Evolutionary conservation across 2,888 invertebrate species (phyloP).

Genomic region (Nemotelus nigrinus): DNA sequence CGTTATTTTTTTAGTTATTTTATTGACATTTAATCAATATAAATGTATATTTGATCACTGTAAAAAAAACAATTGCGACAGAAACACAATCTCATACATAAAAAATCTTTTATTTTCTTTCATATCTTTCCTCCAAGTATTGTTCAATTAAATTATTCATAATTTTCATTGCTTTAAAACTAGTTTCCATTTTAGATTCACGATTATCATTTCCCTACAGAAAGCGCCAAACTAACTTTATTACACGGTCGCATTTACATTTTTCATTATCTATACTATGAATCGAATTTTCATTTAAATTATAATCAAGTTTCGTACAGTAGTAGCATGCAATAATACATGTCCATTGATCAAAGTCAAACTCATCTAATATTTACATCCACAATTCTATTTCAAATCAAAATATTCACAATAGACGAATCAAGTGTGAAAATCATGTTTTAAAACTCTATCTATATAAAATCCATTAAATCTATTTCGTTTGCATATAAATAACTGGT

Average conservation of each 20-base stretch:
- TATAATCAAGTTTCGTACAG: conserved; percentile 4
- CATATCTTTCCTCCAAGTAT: conserved; percentile 18
- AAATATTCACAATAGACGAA: neutral
- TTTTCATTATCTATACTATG: conserved; percentile 19
- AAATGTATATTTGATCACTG: no score
- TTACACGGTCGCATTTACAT: conserved; percentile 3
- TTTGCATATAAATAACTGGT: conserved; percentile 33
- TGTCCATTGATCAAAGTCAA: conserved; percentile 9
- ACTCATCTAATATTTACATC: conserved; percentile 5
- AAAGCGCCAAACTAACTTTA: conserved; percentile 11
- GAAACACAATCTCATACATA: conserved; percentile 10
- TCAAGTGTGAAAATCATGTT: neutral
- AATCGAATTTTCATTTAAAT: conserved; percentile 6
- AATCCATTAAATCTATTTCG: conserved; percentile 13
- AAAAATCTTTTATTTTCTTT: conserved; percentile 40
- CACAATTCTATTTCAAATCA: neutral
- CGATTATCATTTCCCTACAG: conserved; percentile 10
- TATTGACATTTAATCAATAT: no score
- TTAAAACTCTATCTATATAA: neutral
- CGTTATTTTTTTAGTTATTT: no score
- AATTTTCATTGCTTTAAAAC: conserved; percentile 24
- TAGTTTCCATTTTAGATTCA: conserved; percentile 1
- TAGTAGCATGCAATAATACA: conserved; percentile 7
- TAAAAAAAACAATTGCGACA: no score
- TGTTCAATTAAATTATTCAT: conserved; percentile 37